Conservation (phyloP, 2,797 vertebrate species). For the Dendrocincla tyrannina region DNA sequence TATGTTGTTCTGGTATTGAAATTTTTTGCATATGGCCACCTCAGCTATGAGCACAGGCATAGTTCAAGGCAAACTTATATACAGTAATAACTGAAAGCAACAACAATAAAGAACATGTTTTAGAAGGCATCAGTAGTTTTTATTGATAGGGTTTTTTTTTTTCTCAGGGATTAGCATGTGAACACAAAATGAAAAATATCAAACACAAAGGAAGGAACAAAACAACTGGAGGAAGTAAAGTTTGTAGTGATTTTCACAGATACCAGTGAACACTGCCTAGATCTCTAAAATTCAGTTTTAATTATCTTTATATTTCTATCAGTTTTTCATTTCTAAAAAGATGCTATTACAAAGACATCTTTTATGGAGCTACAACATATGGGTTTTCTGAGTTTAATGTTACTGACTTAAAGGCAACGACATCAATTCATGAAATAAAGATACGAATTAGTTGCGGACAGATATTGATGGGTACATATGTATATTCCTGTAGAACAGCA, state of each 20-base stretch:
- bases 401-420: not conserved
- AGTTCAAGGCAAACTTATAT: not conserved
- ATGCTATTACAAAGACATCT: not conserved
- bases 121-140: not conserved
- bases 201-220: not conserved
- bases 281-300: not conserved
- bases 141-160: not conserved
- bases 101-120: not conserved
- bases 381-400: not conserved
- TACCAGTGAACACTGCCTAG: not conserved
- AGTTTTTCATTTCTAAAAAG: not conserved
- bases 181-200: not conserved
- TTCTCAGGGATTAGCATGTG: not conserved
- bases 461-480: not conserved
- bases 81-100: not conserved
- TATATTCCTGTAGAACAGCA: not conserved
- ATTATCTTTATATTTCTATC: not conserved
- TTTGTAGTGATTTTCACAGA: not conserved
- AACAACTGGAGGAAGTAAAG: not conserved
- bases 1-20: not conserved
- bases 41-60: not conserved
- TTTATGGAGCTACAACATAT: not conserved
- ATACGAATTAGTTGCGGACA: not conserved
- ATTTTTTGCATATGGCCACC: not conserved
- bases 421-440: not conserved